Percentiles rank a stretch among this genome's conserved stretches.
phyloP scores from a whole-genome alignment of 1,140 invertebrate species.

The Tetraneura akinire region DNA sequence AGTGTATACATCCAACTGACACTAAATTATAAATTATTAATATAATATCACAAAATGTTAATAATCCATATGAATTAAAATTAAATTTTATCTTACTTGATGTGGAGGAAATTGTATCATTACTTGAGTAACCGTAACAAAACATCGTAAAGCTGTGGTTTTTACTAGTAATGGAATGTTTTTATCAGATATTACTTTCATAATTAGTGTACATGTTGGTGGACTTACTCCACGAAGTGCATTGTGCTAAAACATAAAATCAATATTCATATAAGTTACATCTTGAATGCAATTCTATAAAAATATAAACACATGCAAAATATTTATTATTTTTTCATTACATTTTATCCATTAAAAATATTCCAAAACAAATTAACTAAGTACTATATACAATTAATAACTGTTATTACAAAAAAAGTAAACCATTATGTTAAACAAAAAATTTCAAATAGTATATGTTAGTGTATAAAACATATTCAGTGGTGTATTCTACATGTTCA shows the following conservation, averaged over 20 bases:
- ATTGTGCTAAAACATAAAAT: constrained; percentile 62
- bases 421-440: no score
- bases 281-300: neutral
- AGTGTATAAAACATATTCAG: no score
- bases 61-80: no score
- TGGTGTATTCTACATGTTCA: no score
- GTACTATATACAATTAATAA: no score
- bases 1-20: constrained; percentile 66
- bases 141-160: constrained; percentile 62
- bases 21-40: constrained; percentile 58
- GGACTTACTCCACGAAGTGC: constrained; percentile 66
- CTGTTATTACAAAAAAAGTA: no score
- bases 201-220: constrained; percentile 65
- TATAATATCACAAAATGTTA: no score
- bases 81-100: constrained; percentile 61
- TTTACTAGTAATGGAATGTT: constrained; percentile 59
- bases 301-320: no score
- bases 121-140: constrained; percentile 64
- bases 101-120: constrained; percentile 64
- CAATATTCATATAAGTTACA: neutral
- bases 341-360: no score
- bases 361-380: no score
- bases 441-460: no score
- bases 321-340: no score
- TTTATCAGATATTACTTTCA: constrained; percentile 61